These are phyloP conservation scores for Bellardia pandia DNA, from an alignment of 2,888 invertebrate genomes.

Conservation along the genomic window DNA sequence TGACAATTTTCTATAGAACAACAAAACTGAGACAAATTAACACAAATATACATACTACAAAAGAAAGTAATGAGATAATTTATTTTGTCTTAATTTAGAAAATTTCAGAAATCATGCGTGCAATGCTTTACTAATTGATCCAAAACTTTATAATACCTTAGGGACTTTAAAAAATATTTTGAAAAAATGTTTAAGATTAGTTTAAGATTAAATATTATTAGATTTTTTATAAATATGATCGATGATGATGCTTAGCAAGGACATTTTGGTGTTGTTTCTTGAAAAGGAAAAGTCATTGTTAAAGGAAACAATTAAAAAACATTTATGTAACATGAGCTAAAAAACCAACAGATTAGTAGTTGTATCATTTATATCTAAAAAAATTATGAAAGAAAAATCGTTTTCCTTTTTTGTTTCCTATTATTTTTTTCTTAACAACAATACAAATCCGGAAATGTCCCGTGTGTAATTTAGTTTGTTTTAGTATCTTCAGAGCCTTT, in stretches of 20 bases:
- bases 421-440: conserved; percentile 12
- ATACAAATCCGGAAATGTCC: conserved; percentile 81
- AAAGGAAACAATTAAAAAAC: conserved; percentile 67
- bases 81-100: background rate
- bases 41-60: too few relatives aligned
- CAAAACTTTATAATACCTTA: too few relatives aligned
- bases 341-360: conserved; percentile 79
- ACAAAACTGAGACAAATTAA: too few relatives aligned
- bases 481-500: conserved; percentile 36
- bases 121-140: too few relatives aligned
- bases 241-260: conserved; percentile 39
- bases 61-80: too few relatives aligned
- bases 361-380: conserved; percentile 70
- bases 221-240: conserved; percentile 26
- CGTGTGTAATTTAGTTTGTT: conserved; percentile 75
- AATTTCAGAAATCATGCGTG: too few relatives aligned
- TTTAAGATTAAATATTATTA: background rate
- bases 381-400: conserved; percentile 71
- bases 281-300: conserved; percentile 43
- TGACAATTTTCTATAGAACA: too few relatives aligned
- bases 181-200: background rate
- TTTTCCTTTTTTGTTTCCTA: conserved; percentile 43
- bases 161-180: too few relatives aligned
- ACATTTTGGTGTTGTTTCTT: conserved; percentile 2
- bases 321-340: conserved; percentile 80